Evolutionary conservation across 2,888 invertebrate species (phyloP), one percentile per base, ranked within the genome.

Genomic region (Ecliptopera silaceata): DNA sequence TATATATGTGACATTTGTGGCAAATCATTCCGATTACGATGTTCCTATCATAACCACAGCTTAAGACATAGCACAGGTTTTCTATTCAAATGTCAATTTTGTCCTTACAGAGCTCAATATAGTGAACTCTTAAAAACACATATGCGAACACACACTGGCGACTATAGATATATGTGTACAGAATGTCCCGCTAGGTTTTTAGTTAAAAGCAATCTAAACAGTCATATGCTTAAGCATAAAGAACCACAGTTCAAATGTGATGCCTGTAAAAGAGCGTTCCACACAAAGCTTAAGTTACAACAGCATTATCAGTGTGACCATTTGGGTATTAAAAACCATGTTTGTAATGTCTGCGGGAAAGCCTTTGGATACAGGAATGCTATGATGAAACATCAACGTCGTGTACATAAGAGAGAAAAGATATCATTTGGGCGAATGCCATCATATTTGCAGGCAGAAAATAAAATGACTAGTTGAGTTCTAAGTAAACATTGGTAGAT

Each of bases 331-430:
- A 80, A 80, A 48, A 81, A 82, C 42, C 82, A 84, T 77, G 77
- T 83, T 0, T 84, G 84, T 43, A 79, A 80, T 57, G 61, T 81
- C 10, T 84, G 84, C 63, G 83, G 84, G 0, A 83, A 84, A 59
- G 80, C 82, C n/a, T 84, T 83, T 72, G 84, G 84, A 1, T 84
- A 81, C 47, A 74, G 84, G 39, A 82, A 82, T 68, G 81, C 80
- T 31, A 83, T 84, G 82, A 84, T 80, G 82, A 83, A 81, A 55
- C 84, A 84, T 61, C 82, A 82, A 59, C 65, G 77, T 3, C 75
- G 76, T 75, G 83, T 84, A 0, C 84, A 84, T 66, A 84, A 84
- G 46, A 72, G 84, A 41, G 76, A 79, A 50, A 84, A 83, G 47
- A 62, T 74, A 15, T 50, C 70, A 1, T 74, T 72, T 66, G 79